Conservation (phyloP, 2,888 invertebrate genomes). For the Meliscaeva auricollis region DNA sequence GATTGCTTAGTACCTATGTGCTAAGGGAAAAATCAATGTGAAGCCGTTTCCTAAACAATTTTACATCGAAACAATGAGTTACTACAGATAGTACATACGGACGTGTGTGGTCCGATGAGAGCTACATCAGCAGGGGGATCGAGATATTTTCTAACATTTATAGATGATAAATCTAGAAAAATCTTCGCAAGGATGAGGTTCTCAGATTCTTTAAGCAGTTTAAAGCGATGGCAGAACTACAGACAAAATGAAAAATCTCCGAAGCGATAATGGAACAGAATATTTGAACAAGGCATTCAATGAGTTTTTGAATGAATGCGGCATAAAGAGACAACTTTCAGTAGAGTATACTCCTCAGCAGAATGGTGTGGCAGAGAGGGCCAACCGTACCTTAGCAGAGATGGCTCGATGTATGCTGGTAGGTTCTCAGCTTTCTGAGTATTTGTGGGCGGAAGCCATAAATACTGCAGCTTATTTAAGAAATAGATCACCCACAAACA, state of each 20-base stretch:
- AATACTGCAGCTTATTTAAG: constrained; percentile 72
- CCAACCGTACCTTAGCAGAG: constrained; percentile 40
- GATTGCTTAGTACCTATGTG: constrained; percentile 33
- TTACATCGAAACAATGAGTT: constrained; percentile 15
- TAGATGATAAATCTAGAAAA: constrained; percentile 49
- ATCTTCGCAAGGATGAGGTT: constrained; percentile 62
- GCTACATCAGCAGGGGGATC: constrained; percentile 29
- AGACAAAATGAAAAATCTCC: constrained; percentile 74
- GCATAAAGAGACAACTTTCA: constrained; percentile 75
- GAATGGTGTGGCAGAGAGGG: constrained; percentile 77
- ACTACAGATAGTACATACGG: constrained; percentile 49
- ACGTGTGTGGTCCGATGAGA: constrained; percentile 52
- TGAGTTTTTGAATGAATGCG: constrained; percentile 68
- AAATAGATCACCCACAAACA: constrained; percentile 45
- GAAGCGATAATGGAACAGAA: constrained; percentile 78
- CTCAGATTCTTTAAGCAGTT: constrained; percentile 38
- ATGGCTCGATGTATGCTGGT: constrained; percentile 77
- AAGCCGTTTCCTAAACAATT: constrained; percentile 46
- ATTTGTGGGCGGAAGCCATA: constrained; percentile 79
- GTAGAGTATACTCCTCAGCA: constrained; percentile 76
- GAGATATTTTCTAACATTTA: constrained; percentile 34
- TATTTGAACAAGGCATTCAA: constrained; percentile 63
- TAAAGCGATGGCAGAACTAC: constrained; percentile 56
- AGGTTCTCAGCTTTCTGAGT: constrained; percentile 74
- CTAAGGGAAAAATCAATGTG: constrained; percentile 38